Base-by-base conservation (phyloP, 1,140 invertebrate species). In the Bombus soroeensis region DNA sequence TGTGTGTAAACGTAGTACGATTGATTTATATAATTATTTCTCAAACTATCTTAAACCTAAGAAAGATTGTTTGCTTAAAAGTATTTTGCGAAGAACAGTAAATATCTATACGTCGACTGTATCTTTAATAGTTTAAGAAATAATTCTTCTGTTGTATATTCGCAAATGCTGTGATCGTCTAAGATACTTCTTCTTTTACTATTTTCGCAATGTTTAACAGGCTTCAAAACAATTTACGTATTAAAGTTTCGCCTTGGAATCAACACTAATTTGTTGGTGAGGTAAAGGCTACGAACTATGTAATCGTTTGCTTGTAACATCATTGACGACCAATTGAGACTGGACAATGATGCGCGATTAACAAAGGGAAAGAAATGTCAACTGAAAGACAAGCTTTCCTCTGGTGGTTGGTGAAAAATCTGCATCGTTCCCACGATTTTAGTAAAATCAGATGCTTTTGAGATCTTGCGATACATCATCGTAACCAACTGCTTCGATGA, bases 321-420 rank as follows among this genome's bases (percentile, higher is more conserved):
- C 78, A 90, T 90, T 78, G 62, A 91, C 68, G 76, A 87, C 91
- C 92, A 90, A 87, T 72, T 70, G 78, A 64, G 90, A 92, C 87
- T 92, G 92, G 91, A 76, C 32, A 70, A 90, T 92, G 88, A 88
- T 89, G 86, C 74, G 32, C 82, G 66, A 79, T 89, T 90, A 90
- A 87, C 71, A 75, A 72, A 59, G 25, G 22, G 66, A 39, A 70
- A 22, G 32, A 66, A 32, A 10, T 5, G 28, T 37, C 13, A 32
- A 62, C 9, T 2, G 41, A 85, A 39, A 41, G 32, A 77, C 53
- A 85, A 77, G 75, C 79, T 89, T 86, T 59, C 22, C 41, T 34
- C 5, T 87, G 88, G 84, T 89, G 76, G n/a, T 64, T 79, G 88
- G 87, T 88, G 75, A 66, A 57, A 39, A 32, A 73, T 37, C 41